Evolutionary conservation across 2,888 invertebrate genomes (phyloP).

Genomic region (Ophion ventricosus): DNA sequence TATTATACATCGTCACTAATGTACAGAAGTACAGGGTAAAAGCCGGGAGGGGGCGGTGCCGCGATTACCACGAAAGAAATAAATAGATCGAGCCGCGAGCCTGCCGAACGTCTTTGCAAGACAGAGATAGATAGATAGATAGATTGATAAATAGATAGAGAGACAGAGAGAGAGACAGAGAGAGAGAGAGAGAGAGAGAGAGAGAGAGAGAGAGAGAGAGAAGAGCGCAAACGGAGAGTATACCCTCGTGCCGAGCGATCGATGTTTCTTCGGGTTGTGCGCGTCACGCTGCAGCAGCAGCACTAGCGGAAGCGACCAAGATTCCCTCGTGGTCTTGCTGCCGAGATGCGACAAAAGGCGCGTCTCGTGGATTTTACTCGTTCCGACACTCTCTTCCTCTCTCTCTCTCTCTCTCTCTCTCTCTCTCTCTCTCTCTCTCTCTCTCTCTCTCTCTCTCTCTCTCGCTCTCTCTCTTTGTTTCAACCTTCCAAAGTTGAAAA

Average conservation of each 20-base stretch:
- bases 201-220: neutral
- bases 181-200: neutral
- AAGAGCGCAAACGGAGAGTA: neutral
- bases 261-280: slow-evolving; percentile 66
- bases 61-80: slow-evolving; percentile 50
- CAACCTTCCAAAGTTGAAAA: neutral
- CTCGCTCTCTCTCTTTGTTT: neutral
- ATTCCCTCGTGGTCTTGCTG: slow-evolving; percentile 42
- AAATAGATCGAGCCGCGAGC: slow-evolving; percentile 52
- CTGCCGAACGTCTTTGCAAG: slow-evolving; percentile 47
- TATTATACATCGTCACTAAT: slow-evolving; percentile 37
- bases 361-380: neutral
- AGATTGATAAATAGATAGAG: too few species aligned
- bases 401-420: too few species aligned
- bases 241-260: slow-evolving; percentile 58
- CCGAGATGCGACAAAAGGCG: slow-evolving; percentile 51
- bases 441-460: too few species aligned
- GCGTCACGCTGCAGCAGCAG: slow-evolving; percentile 67
- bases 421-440: too few species aligned
- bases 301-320: slow-evolving; percentile 11
- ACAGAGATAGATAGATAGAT: neutral
- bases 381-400: neutral
- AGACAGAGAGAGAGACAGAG: neutral
- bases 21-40: slow-evolving; percentile 5
- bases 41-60: neutral